Evolutionary conservation across 2,797 vertebrate species (phyloP).

Genomic region (Rhincodon typus): DNA sequence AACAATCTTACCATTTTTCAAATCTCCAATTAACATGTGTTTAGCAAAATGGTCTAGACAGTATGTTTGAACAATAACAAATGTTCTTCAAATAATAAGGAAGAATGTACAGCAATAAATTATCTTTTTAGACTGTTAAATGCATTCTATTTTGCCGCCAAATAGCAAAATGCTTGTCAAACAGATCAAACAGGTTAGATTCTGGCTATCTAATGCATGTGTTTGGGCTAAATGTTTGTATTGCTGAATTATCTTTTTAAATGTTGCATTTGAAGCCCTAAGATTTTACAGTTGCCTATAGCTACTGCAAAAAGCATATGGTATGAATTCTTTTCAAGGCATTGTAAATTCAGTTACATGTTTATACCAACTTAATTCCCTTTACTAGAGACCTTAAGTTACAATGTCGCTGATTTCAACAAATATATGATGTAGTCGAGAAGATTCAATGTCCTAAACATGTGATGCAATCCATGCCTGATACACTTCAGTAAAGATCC

Average conservation of each 20-base stretch:
- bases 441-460: not conserved
- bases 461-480: not conserved
- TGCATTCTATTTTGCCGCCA: not conserved
- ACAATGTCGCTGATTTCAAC: not conserved
- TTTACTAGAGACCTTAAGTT: not conserved
- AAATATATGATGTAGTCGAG: not conserved
- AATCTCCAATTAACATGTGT: slow-evolving; percentile 21
- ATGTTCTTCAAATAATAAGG: too few species aligned
- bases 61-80: not conserved
- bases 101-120: too few species aligned
- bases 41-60: not conserved
- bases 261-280: not conserved
- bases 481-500: not conserved
- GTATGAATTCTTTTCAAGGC: not conserved
- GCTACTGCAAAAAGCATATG: not conserved
- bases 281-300: not conserved
- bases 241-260: not conserved
- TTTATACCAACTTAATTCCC: not conserved
- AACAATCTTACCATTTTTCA: slow-evolving; percentile 33
- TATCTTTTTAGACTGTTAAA: not conserved
- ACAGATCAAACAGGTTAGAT: not conserved
- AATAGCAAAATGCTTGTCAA: not conserved
- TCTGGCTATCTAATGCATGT: not conserved
- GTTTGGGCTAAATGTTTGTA: not conserved
- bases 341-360: not conserved